Evolutionary conservation across 2,113 vertebrate genomes (phyloP).

Genomic region (Corynorhinus townsendii): DNA sequence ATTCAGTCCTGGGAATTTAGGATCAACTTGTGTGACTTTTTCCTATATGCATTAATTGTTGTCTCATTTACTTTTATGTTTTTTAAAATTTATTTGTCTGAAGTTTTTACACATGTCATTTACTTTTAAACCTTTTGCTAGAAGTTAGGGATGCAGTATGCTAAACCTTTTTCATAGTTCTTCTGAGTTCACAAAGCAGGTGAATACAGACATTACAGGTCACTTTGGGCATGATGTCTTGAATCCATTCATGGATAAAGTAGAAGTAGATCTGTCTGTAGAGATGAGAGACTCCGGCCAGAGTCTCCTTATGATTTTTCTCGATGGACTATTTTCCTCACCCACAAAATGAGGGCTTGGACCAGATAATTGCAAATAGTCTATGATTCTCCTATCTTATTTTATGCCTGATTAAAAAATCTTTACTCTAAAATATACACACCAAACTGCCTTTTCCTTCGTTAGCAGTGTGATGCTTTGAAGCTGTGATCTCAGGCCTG

Average conservation of each 20-base stretch:
- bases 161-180: neutral
- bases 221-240: neutral
- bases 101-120: neutral
- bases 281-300: neutral
- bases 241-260: neutral
- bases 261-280: neutral
- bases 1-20: neutral
- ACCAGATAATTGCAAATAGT: neutral
- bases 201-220: neutral
- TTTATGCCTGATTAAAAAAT: neutral
- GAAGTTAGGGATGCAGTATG: neutral
- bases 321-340: neutral
- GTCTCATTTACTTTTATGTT: neutral
- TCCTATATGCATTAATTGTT: neutral
- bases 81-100: too few species aligned
- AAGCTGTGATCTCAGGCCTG: neutral
- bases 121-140: neutral
- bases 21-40: neutral
- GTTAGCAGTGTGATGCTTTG: neutral
- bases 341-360: neutral
- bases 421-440: neutral
- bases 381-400: neutral
- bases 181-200: neutral
- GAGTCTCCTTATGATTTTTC: neutral
- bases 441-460: neutral